Base-by-base conservation (phyloP, 2,113 vertebrate species). In the Cardinalis cardinalis region DNA sequence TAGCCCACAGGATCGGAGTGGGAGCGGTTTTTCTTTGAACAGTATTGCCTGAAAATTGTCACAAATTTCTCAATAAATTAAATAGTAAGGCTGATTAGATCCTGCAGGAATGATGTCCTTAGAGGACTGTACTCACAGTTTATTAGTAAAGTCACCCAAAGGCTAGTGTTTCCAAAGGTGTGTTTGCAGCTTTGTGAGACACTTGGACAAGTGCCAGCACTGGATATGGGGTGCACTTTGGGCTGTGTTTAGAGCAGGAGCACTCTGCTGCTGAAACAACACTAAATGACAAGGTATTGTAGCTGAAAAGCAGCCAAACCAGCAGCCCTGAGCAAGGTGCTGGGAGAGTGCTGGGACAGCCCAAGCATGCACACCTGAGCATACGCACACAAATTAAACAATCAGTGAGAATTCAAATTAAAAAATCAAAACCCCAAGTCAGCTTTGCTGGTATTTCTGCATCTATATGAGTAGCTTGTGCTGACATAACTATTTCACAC, bases 361-460 rank as follows among this genome's bases (percentile, higher is more conserved):
- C 13, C 40, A 17, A 9, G 41, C 14, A 19, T 0, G 0, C 40
- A 31, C 23, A 8, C 3, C 0, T 9, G n/a, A 53, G 14, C 8
- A 2, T 38, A 31, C 5, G 28, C 41, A 60, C 13, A 64, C 11
- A 68, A 70, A 71, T 44, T 13, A 64, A 92, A 64, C 31, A 41
- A 24, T 31, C 24, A 14, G 20, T 63, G 61, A 63, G 41, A 80
- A 72, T n/a, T 78, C 41, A 69, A 25, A 34, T 15, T 20, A 59
- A 64, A 10, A 72, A 69, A 64, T 60, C 7, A 44, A 44, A 70
- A 11, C 40, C 26, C 31, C 44, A 52, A 7, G 34, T 53, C 52
- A 55, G 41, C 55, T 89, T 87, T 70, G 79, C 59, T 80, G 55
- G 34, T 53, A 32, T 76, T 73, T 48, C 60, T 92, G 18, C 43